Evolutionary conservation across 2,888 invertebrate species (phyloP).

Genomic region (Lycocerus yunnanus): DNA sequence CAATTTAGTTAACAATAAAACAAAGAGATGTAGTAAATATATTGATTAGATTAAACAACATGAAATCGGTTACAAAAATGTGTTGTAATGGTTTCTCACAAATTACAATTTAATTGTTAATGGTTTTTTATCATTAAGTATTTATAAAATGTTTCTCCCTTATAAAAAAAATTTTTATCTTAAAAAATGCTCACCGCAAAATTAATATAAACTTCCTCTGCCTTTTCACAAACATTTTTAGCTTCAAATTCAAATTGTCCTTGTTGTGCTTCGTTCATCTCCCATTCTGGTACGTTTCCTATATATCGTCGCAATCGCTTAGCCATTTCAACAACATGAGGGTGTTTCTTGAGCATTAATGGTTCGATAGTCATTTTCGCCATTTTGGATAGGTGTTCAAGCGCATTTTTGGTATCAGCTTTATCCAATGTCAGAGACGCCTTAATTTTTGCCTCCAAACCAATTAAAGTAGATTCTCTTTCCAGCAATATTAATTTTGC

Average conservation of each 20-base stretch:
- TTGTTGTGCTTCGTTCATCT: slow-evolving; percentile 64
- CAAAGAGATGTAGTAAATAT: no score
- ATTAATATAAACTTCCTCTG: slow-evolving; percentile 65
- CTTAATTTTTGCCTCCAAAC: slow-evolving; percentile 69
- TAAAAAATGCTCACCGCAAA: slow-evolving; percentile 55
- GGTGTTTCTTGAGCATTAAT: slow-evolving; percentile 81
- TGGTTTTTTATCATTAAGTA: background rate
- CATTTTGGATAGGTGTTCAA: slow-evolving; percentile 68
- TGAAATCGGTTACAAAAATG: background rate
- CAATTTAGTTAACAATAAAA: background rate
- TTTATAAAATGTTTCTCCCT: background rate
- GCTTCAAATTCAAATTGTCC: slow-evolving; percentile 70
- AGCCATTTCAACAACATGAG: slow-evolving; percentile 77
- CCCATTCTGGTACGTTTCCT: slow-evolving; percentile 79
- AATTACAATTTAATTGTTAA: background rate
- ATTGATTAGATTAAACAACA: no score
- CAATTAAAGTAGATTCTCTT: slow-evolving; percentile 68
- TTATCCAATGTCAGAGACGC: slow-evolving; percentile 67
- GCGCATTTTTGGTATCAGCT: slow-evolving; percentile 74
- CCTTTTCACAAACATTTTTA: slow-evolving; percentile 70
- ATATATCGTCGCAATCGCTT: slow-evolving; percentile 76
- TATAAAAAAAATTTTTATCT: background rate
- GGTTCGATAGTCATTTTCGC: slow-evolving; percentile 66
- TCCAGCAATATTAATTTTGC: slow-evolving; percentile 64
- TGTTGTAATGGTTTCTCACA: background rate